Base-by-base conservation (phyloP, 2,888 invertebrate species). In the Clistopyga incitator region DNA sequence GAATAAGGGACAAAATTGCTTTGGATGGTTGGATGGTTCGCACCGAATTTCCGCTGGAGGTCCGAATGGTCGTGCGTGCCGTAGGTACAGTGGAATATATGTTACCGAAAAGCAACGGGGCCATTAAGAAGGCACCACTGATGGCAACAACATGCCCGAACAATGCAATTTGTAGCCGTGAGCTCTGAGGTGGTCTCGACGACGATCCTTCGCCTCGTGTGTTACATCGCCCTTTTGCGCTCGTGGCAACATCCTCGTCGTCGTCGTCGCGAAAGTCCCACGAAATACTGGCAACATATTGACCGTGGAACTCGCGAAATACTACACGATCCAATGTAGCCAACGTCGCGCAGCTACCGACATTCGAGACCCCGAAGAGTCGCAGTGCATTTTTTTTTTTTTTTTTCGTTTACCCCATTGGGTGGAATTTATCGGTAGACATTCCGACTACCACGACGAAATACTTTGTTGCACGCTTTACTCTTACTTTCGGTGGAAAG, bases 111-210 rank as follows among this genome's bases (percentile, higher is more conserved):
- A 78, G 54, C 42, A 61, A 70, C 71, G 61, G 71, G 79, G 85
- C 88, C 89, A 89, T 90, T 90, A 89, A 90, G 87, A 88, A 84
- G 70, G 84, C 23, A 88, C 72, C 85, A 78, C 82, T 82, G 84
- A 86, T 81, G 84, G 81, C 86, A 86, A 76, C 84, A 87, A 90
- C 88, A 88, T 87, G 83, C 71, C 68, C 86, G 87, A 91, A 91
- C 90, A 91, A 91, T 91, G 91, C 90, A 91, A 91, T 91, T 91
- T 91, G 91, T 91, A 89, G 89, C 86, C 85, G 76, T 82, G 85
- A 86, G 86, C 75, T 71, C 81, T 61, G 67, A 78, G 84, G 89
- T 89, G 88, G 88, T 88, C 87, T 64, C 45, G 65, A 78, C 82
- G 71, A 78, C 82, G 75, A 81, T 84, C 78, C 84, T 81, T 84